phyloP scores from a whole-genome alignment of 2,113 vertebrate species.

The Lycocorax pyrrhopterus region DNA sequence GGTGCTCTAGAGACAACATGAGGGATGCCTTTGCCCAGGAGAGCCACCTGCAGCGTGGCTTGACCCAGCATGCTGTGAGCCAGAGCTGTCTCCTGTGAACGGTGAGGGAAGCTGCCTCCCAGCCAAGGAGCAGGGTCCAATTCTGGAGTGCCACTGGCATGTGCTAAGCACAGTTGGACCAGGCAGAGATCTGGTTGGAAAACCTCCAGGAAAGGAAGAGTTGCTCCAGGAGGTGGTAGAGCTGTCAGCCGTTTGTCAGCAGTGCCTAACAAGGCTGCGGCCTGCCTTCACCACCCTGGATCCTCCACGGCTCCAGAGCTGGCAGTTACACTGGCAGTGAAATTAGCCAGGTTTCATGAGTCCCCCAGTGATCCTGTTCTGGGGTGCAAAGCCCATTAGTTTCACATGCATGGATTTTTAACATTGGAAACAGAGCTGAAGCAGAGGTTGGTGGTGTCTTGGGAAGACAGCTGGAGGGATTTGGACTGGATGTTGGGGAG shows the following conservation, averaged over 20 bases:
- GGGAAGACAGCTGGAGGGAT: background rate
- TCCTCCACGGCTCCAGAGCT: background rate
- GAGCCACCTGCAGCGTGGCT: background rate
- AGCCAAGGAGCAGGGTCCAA: background rate
- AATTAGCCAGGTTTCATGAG: fast-evolving
- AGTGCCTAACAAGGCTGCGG: background rate
- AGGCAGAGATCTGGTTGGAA: background rate
- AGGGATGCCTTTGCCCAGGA: background rate
- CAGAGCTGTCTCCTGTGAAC: background rate
- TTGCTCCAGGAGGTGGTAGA: background rate
- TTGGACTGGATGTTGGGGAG: background rate
- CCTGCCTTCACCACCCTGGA: background rate
- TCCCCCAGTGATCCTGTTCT: background rate
- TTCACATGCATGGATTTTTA: background rate
- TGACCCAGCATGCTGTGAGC: background rate
- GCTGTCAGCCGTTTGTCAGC: background rate
- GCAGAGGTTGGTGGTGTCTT: background rate
- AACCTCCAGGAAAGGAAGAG: background rate
- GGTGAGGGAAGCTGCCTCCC: background rate
- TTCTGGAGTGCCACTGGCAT: background rate
- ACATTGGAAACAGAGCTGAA: background rate
- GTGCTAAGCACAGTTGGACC: background rate
- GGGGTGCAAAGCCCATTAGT: background rate
- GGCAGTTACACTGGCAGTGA: background rate
- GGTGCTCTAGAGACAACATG: background rate